phyloP scores from a whole-genome alignment of 2,797 vertebrate genomes.

The Zalophus californianus region DNA sequence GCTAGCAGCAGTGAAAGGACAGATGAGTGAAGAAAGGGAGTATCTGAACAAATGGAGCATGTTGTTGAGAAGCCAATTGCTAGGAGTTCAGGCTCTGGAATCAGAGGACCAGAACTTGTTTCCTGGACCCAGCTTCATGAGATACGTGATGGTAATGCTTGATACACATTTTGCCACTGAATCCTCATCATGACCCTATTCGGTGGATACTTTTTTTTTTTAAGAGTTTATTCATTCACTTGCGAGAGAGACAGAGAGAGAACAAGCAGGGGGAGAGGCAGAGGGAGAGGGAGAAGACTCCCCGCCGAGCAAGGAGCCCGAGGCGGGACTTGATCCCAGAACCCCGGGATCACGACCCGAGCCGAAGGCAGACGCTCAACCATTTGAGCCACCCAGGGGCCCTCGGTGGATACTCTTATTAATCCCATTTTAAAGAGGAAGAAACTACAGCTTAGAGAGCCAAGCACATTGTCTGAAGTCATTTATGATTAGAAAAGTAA shows the following conservation, averaged over 20 bases:
- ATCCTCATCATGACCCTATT: background rate
- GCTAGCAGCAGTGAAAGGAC: background rate
- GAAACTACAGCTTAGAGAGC: background rate
- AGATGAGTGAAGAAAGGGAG: background rate
- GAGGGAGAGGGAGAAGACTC: too few relatives aligned
- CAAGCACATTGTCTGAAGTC: background rate
- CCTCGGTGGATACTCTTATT: background rate
- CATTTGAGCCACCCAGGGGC: too few relatives aligned
- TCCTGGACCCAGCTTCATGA: background rate
- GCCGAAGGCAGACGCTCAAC: too few relatives aligned
- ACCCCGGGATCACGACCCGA: too few relatives aligned
- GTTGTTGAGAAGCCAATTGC: background rate
- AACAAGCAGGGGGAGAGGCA: too few relatives aligned
- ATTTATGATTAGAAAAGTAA: background rate
- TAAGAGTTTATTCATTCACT: too few relatives aligned
- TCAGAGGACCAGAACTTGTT: background rate
- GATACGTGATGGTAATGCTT: background rate
- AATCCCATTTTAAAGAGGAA: background rate
- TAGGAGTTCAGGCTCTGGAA: background rate
- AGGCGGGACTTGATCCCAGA: too few relatives aligned
- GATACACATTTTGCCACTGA: conserved; percentile 37
- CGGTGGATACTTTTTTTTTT: background rate
- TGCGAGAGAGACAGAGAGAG: too few relatives aligned
- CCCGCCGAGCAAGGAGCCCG: too few relatives aligned
- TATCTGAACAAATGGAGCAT: background rate